Evolutionary conservation across 2,888 invertebrate genomes (phyloP).

Genomic region (Saturnia japonica): DNA sequence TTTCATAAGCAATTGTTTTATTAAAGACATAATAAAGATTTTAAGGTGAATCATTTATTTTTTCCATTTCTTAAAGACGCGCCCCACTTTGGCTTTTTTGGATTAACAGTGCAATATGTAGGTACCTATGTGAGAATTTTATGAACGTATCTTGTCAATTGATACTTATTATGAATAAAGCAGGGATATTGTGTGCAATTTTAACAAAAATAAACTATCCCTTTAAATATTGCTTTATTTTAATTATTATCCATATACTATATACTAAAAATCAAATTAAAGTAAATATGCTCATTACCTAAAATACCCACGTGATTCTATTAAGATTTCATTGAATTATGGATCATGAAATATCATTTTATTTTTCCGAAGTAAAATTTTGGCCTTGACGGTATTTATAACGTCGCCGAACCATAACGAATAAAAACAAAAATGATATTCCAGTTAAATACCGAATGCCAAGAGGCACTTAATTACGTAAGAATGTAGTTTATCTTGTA

Average conservation of each 20-base stretch:
- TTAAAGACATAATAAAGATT: constrained; percentile 82
- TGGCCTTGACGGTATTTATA: background rate
- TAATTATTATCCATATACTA: background rate
- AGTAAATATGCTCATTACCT: background rate
- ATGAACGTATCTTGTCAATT: background rate
- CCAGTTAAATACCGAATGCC: background rate
- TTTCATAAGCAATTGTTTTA: constrained; percentile 77
- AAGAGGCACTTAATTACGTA: background rate
- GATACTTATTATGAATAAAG: background rate
- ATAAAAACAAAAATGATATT: background rate
- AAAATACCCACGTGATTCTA: background rate
- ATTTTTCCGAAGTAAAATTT: background rate
- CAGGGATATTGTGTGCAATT: background rate
- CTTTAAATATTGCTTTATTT: background rate
- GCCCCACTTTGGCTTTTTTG: background rate
- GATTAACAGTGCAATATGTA: background rate
- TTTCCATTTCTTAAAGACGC: background rate
- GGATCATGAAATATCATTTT: background rate
- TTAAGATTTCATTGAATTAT: background rate
- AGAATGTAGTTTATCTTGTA: background rate
- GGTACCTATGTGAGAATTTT: background rate
- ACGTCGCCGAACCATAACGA: background rate
- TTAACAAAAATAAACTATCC: background rate
- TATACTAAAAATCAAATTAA: background rate
- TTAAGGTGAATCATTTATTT: constrained; percentile 75